Evolutionary conservation across 37 sponge, comb jelly and placozoan genomes (phyloP).

Genomic region (Haliclona indistincta): DNA sequence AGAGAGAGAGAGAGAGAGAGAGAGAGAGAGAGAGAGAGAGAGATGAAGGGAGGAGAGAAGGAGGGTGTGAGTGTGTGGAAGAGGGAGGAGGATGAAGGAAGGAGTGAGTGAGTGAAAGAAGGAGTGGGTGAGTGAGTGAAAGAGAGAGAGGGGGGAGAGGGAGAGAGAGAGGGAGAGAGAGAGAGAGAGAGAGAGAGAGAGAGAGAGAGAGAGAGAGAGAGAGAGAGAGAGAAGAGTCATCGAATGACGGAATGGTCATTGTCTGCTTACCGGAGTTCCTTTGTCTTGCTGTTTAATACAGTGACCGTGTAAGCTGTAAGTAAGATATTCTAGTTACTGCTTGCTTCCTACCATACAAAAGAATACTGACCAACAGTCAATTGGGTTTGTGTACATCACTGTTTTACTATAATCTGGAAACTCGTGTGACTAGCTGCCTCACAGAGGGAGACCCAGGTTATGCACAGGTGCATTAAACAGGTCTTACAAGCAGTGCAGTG

Average conservation of each 20-base stretch:
- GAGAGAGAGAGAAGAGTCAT: slow-evolving; percentile 3
- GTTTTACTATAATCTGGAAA: no score
- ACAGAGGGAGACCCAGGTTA: no score
- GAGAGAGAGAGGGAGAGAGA: background rate
- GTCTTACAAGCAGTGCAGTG: no score
- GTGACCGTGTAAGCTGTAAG: slow-evolving; percentile 68
- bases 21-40: background rate
- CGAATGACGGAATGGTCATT: background rate
- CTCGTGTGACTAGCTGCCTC: no score
- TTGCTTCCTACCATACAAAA: no score
- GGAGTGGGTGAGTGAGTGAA: background rate
- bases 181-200: background rate
- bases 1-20: background rate
- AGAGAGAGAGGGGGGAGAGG: background rate
- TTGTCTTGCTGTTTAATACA: slow-evolving; percentile 58
- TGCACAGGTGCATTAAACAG: no score
- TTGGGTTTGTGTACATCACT: no score
- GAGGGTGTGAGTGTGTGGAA: background rate
- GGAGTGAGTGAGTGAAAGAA: background rate
- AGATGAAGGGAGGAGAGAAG: background rate
- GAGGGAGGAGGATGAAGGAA: background rate
- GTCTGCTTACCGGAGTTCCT: slow-evolving; percentile 29
- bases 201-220: background rate
- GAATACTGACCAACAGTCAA: no score
- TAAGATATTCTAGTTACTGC: slow-evolving; percentile 5